Evolutionary conservation across 2,113 vertebrate genomes (phyloP), one percentile per base, ranked within the genome.

Genomic region (Oceanodroma tethys): DNA sequence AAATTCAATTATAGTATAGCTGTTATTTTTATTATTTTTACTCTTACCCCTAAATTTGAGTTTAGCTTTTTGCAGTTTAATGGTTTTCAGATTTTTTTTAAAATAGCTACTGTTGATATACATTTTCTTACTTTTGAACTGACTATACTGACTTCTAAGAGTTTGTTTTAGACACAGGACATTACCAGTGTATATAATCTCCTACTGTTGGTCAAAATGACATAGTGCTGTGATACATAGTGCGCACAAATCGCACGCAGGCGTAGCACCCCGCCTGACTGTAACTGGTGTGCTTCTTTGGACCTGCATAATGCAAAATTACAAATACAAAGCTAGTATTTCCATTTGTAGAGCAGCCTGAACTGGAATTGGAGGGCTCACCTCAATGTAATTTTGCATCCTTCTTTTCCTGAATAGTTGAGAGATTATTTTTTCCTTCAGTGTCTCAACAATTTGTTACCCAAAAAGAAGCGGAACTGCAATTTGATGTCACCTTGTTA

Each of bases 171-270:
- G 90, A 38, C 23, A n/a, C 32, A 40, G 8, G 12, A 32, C 10
- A 17, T 50, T 30, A 40, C 5, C 22, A 74, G 50, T 13, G 38
- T 53, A 13, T 47, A 50, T 45, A 0, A 0, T 32, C 10, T 76
- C 25, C 53, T 38, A 59, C 16, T 29, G 8, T 27, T 56, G 16
- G 20, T 72, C 42, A 62, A 58, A 70, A 32, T 48, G 30, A 47
- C 38, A 20, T 16, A 15, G 16, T 29, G 20, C 9, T 34, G 48
- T 38, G 55, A 71, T 22, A 23, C 1, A 10, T 4, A 40, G 16
- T 4, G 11, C 4, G 5, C n/a, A 76, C 32, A 83, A 76, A 62
- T 42, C 5, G 0, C 21, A 36, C 8, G 6, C 25, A 73, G 25
- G 10, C 11, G 23, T 63, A 5, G 23, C 13, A 50, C 52, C 32